Base-by-base conservation (phyloP, 2,797 vertebrate species). In the Rhynchonycteris naso region DNA sequence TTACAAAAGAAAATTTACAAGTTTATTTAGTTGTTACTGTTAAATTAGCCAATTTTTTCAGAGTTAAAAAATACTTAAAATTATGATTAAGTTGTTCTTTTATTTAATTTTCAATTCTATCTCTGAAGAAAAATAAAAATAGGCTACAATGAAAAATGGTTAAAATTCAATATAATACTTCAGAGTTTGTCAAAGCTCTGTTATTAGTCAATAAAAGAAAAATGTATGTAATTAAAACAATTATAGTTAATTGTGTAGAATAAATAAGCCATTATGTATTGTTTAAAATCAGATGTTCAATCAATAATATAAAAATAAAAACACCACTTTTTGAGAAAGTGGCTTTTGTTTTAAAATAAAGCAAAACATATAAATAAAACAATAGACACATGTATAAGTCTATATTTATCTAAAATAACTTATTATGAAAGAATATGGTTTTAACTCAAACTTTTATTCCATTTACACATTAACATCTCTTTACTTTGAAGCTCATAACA, bases 191-290 rank as follows among this genome's bases (percentile, higher is more conserved):
- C 58, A 26, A 80, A 66, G 56, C 10, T 66, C 54, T 61, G n/a
- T 69, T 88, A 43, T 43, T 18, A 88, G 1, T 54, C 68, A 72
- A 56, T 14, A 69, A 26, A 19, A 65, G 19, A 43, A 75, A 50
- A 54, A 83, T 13, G 56, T 12, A 83, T 13, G 56, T 12, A 52
- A 78, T 52, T 79, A 61, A 75, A 83, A 59, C 14, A 56, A 43
- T 78, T 47, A 13, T 33, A 52, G 35, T 86, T 47, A 69, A 94
- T 21, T 65, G 15, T 54, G 3, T 43, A 89, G 38, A 68, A 86
- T 58, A 96, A 66, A 85, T 35, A 90, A 58, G 65, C 19, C 33
- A 78, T 85, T 24, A 56, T 95, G 63, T 58, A n/a, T 52, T 69
- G 21, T 56, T 93, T 35, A 61, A 72, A 68, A 69, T 26, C 9